Evolutionary conservation across 2,888 invertebrate genomes (phyloP).

Genomic region (Kryphioiulus occultus): DNA sequence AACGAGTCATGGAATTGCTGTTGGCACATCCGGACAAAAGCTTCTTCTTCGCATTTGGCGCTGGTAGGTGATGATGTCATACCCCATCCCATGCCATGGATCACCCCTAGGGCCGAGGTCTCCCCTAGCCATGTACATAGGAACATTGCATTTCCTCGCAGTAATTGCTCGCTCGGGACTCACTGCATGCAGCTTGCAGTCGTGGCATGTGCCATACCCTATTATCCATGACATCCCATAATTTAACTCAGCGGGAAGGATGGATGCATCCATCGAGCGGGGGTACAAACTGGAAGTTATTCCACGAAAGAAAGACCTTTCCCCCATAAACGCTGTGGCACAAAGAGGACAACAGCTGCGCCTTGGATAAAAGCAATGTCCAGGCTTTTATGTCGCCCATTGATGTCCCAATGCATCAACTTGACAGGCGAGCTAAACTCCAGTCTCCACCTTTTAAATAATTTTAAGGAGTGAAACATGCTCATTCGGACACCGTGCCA

Average conservation of each 20-base stretch:
- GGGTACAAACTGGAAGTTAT: neutral
- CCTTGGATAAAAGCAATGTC: neutral
- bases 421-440: neutral
- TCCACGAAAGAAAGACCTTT: neutral
- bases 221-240: neutral
- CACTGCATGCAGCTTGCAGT: neutral
- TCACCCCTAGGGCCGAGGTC: neutral
- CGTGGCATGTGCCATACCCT: neutral
- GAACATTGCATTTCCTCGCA: neutral
- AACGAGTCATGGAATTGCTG: conserved; percentile 63
- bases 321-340: neutral
- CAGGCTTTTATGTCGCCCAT: neutral
- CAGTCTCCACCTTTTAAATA: too few species aligned
- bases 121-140: neutral
- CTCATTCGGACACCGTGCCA: neutral
- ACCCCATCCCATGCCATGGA: too few species aligned
- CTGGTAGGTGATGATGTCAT: conserved; percentile 60
- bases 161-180: neutral
- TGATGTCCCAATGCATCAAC: neutral
- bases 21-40: conserved; percentile 62
- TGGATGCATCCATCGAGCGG: neutral
- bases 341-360: neutral
- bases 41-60: conserved; percentile 68
- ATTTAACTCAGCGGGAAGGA: neutral
- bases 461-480: neutral